Conservation (phyloP, 2,113 vertebrate species). For the Apistogramma diplotaenia region DNA sequence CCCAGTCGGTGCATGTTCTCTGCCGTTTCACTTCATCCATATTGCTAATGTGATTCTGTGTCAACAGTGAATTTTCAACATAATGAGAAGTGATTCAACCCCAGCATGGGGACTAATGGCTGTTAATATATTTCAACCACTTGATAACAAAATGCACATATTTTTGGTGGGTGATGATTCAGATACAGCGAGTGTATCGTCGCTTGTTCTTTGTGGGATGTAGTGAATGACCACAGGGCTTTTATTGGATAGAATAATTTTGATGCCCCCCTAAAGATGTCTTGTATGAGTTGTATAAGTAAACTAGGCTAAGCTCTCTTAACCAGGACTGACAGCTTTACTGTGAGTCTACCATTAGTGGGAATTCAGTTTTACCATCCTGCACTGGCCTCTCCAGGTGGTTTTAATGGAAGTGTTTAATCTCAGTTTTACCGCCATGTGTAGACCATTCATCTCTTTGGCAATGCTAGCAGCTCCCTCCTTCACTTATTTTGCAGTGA, state of each 20-base stretch:
- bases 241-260: neutral
- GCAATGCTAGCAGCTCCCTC: fast-evolving
- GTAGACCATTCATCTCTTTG: neutral
- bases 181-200: fast-evolving
- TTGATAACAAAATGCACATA: neutral
- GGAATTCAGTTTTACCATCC: neutral
- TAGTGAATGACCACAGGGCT: neutral
- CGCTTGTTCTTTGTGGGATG: neutral
- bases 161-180: neutral
- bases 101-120: neutral
- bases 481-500: neutral
- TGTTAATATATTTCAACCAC: neutral
- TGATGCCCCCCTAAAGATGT: neutral
- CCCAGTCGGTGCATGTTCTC: neutral
- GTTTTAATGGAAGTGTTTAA: neutral
- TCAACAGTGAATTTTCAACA: neutral
- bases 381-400: neutral
- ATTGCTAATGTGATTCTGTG: neutral
- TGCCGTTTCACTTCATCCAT: neutral
- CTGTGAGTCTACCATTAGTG: neutral
- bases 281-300: neutral
- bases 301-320: neutral
- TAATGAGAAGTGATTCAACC: neutral
- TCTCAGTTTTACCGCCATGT: neutral
- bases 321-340: neutral